Evolutionary conservation across 2,797 vertebrate genomes (phyloP).

Genomic region (Clarias pachynema): DNA sequence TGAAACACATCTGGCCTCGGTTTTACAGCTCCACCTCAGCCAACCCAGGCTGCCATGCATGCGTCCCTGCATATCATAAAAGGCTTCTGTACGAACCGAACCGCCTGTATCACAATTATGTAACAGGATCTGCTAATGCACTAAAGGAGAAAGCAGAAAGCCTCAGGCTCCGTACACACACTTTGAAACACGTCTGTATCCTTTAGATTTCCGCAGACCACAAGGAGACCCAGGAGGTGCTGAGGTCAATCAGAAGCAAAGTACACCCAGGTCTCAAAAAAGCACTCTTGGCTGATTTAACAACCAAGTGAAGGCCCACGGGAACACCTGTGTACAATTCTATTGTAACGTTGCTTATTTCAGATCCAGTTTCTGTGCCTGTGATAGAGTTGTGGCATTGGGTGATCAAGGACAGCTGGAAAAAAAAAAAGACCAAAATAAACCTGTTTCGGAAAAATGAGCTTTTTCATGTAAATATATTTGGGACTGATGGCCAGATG

Average conservation of each 20-base stretch:
- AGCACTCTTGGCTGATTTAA: constrained; percentile 38
- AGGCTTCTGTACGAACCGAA: constrained; percentile 35
- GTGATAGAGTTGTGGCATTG: constrained; percentile 51
- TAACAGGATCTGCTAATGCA: constrained; percentile 25
- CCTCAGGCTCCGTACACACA: constrained; percentile 21
- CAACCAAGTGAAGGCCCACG: constrained; percentile 30
- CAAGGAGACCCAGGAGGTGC: constrained; percentile 33
- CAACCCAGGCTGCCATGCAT: constrained; percentile 6
- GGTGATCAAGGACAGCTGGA: constrained; percentile 56
- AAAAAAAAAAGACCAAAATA: constrained; percentile 24
- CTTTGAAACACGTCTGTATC: constrained; percentile 33
- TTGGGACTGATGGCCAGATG: constrained; percentile 50
- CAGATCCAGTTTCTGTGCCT: constrained; percentile 46
- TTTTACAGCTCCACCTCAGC: constrained; percentile 31
- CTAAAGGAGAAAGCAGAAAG: constrained; percentile 12
- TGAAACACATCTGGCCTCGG: constrained; percentile 28
- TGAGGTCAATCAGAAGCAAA: constrained; percentile 46
- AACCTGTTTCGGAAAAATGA: constrained; percentile 43
- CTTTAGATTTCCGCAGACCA: constrained; percentile 36
- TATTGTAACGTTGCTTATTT: constrained; percentile 36
- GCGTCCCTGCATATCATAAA: constrained; percentile 39
- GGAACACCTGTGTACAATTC: constrained; percentile 56
- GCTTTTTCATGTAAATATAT: constrained; percentile 46
- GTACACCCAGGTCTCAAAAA: constrained; percentile 33
- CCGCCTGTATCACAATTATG: constrained; percentile 28